phyloP scores from a whole-genome alignment of 1,140 invertebrate species.

The Nebria ingens region DNA sequence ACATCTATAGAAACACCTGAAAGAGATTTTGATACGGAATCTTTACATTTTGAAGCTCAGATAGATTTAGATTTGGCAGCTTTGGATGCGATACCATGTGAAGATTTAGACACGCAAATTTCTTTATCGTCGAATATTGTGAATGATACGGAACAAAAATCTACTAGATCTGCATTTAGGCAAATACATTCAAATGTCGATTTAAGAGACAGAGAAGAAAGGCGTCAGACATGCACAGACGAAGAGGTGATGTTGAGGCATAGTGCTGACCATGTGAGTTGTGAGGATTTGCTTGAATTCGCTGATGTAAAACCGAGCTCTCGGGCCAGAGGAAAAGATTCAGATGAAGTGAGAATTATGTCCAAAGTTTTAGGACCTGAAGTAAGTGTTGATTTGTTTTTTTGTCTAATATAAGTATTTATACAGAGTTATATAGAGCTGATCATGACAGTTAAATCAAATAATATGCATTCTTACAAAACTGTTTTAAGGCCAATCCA shows the following conservation, averaged over 20 bases:
- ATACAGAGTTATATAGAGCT: no score
- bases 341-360: conserved; percentile 87
- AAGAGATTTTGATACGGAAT: conserved; percentile 22
- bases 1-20: conserved; percentile 22
- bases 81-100: conserved; percentile 39
- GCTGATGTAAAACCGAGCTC: conserved; percentile 75
- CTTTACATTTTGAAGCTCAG: conserved; percentile 42
- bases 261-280: conserved; percentile 72
- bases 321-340: conserved; percentile 68
- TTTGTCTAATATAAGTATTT: conserved; percentile 13
- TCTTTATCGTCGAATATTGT: background rate
- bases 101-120: conserved; percentile 22
- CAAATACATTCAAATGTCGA: background rate
- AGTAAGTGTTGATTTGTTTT: conserved; percentile 39
- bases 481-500: background rate
- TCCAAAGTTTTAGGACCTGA: conserved; percentile 76
- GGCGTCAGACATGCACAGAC: conserved; percentile 19
- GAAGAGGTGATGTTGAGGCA: background rate
- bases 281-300: conserved; percentile 86
- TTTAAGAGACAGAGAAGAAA: conserved; percentile 16
- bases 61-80: conserved; percentile 55
- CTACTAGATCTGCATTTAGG: conserved; percentile 10
- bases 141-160: background rate
- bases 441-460: background rate
- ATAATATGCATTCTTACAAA: background rate